Conservation (phyloP, 2,888 invertebrate species). For the Sminthurinus aureus region DNA sequence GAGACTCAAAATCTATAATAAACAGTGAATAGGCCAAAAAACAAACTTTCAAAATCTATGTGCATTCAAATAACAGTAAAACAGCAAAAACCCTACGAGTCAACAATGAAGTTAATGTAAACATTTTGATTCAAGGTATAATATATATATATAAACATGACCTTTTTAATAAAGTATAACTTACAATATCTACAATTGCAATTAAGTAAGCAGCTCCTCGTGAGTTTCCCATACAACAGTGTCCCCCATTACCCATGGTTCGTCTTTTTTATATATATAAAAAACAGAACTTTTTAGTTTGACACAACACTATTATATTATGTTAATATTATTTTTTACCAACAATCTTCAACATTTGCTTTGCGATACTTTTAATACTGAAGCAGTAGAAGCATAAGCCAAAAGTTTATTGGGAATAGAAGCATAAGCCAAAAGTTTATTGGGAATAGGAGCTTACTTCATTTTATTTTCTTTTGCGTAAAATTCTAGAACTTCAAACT, state of each 20-base stretch:
- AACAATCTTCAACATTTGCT: too few species aligned
- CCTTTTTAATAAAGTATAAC: constrained; percentile 8
- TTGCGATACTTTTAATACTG: too few species aligned
- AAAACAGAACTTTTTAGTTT: neutral
- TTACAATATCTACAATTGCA: constrained; percentile 59
- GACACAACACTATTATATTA: neutral
- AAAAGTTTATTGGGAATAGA: too few species aligned
- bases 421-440: too few species aligned
- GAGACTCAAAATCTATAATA: constrained; percentile 53
- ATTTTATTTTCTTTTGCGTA: too few species aligned
- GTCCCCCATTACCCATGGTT: constrained; percentile 43
- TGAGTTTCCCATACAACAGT: constrained; percentile 53
- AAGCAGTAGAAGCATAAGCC: too few species aligned
- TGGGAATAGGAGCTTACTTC: too few species aligned
- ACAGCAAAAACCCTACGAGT: neutral
- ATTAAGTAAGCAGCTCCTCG: constrained; percentile 55
- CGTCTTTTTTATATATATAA: neutral
- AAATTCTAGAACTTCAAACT: too few species aligned
- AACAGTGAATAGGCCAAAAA: neutral
- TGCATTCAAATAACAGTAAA: neutral
- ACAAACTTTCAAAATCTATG: neutral
- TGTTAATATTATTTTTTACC: neutral
- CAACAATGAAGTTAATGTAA: neutral
- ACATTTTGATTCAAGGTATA: neutral
- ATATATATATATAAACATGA: neutral